phyloP scores from a whole-genome alignment of 2,888 invertebrate genomes.

The Perdita meconis region DNA sequence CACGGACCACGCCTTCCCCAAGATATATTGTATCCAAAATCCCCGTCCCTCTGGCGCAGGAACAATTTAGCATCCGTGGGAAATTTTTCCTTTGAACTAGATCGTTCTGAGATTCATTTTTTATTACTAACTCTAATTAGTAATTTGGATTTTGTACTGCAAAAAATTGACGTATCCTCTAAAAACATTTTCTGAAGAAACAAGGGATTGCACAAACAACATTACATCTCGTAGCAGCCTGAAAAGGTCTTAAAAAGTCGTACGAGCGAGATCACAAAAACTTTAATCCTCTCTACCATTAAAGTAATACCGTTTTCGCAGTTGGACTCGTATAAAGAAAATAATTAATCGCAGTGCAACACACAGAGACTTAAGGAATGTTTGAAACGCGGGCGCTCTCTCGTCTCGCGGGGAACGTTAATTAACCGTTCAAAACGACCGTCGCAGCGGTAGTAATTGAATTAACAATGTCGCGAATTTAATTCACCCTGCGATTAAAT shows the following conservation, averaged over 20 bases:
- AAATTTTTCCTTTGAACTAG: conserved; percentile 44
- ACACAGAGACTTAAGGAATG: neutral
- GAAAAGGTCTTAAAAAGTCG: no score
- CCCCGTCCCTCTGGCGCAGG: conserved; percentile 66
- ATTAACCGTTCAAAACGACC: conserved; percentile 62
- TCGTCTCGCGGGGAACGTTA: conserved; percentile 31
- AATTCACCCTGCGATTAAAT: conserved; percentile 65
- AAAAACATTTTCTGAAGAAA: no score
- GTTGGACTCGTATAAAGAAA: neutral
- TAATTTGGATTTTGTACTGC: conserved; percentile 51
- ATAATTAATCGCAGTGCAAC: conserved; percentile 20
- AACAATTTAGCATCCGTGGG: conserved; percentile 50
- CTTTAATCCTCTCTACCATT: neutral
- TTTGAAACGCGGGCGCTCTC: conserved; percentile 7
- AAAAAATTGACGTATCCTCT: no score
- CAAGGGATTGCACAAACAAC: no score
- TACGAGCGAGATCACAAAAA: neutral
- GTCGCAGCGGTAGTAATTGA: conserved; percentile 49
- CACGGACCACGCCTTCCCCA: conserved; percentile 68
- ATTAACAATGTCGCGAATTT: conserved; percentile 61
- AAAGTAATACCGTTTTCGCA: neutral
- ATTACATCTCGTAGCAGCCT: no score
- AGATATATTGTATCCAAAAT: conserved; percentile 40
- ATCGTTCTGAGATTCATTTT: conserved; percentile 53
- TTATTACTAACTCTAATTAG: conserved; percentile 66